Conservation (phyloP, 2,888 invertebrate genomes). For the Ectemnius continuus region DNA sequence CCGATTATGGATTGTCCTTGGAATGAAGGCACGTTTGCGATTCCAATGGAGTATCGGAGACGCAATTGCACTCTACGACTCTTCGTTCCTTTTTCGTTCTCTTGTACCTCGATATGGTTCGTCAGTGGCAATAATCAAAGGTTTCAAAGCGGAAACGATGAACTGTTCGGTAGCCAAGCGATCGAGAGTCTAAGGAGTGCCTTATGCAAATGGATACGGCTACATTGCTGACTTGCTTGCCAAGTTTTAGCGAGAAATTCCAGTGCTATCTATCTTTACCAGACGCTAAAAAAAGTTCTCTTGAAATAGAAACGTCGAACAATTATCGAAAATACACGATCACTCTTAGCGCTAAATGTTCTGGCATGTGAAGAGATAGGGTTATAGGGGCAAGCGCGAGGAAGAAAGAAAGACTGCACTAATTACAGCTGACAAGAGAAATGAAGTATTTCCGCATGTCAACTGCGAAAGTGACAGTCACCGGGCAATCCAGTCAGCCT, state of each 20-base stretch:
- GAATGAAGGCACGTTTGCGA: neutral
- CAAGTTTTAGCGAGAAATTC: neutral
- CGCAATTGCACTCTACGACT: slow-evolving; percentile 1
- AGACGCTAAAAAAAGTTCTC: too few species aligned
- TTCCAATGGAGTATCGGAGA: slow-evolving; percentile 9
- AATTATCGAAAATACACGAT: too few species aligned
- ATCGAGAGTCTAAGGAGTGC: slow-evolving; percentile 50
- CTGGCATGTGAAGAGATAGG: too few species aligned
- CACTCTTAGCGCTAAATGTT: too few species aligned
- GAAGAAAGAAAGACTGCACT: neutral
- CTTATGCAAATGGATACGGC: slow-evolving; percentile 40
- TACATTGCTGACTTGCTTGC: neutral
- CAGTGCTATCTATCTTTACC: too few species aligned
- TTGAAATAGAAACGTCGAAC: too few species aligned
- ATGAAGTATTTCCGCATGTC: neutral
- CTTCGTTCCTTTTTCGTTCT: slow-evolving; percentile 5
- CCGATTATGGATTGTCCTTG: neutral
- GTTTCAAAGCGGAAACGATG: slow-evolving; percentile 61
- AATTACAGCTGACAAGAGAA: neutral
- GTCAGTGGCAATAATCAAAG: slow-evolving; percentile 65
- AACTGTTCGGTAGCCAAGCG: slow-evolving; percentile 43
- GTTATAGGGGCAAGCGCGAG: neutral
- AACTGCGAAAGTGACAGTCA: slow-evolving; percentile 14
- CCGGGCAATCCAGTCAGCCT: neutral
- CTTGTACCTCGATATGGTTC: slow-evolving; percentile 62